These are phyloP conservation scores for Euzetes globulus DNA, from an alignment of 2,888 invertebrate genomes.

Conservation along the genomic window DNA sequence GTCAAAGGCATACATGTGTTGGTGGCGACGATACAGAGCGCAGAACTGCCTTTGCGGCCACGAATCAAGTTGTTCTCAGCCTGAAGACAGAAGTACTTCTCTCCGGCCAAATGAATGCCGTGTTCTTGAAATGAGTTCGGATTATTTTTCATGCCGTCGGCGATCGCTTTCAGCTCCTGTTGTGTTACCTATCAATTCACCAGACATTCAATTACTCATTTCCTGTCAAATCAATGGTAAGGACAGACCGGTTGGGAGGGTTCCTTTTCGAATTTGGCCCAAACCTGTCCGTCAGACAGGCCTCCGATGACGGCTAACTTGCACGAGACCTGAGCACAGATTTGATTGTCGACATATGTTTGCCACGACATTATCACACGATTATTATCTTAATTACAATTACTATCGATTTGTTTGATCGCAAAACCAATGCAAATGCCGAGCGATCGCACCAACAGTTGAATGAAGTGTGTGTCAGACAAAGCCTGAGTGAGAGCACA, in stretches of 20 bases:
- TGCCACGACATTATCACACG: slow-evolving; percentile 43
- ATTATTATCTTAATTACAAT: background rate
- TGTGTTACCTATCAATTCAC: slow-evolving; percentile 38
- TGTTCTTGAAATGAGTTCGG: slow-evolving; percentile 41
- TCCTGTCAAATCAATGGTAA: background rate
- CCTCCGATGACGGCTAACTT: slow-evolving; percentile 42
- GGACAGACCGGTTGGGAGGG: slow-evolving; percentile 39
- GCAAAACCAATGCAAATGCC: background rate
- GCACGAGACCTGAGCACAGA: slow-evolving; percentile 42
- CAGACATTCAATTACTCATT: background rate
- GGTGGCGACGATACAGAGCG: slow-evolving; percentile 43
- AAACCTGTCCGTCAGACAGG: slow-evolving; percentile 42
- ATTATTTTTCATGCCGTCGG: slow-evolving; percentile 41
- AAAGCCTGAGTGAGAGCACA: slow-evolving; percentile 1
- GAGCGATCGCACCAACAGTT: background rate
- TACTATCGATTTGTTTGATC: background rate
- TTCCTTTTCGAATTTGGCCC: slow-evolving; percentile 43
- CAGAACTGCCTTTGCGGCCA: slow-evolving; percentile 43
- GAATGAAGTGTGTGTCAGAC: background rate
- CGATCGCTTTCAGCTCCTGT: slow-evolving; percentile 42
- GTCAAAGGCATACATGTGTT: slow-evolving; percentile 41
- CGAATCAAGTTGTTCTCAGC: slow-evolving; percentile 42
- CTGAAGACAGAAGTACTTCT: slow-evolving; percentile 42
- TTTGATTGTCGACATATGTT: slow-evolving; percentile 43
- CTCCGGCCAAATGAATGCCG: slow-evolving; percentile 42